phyloP scores from a whole-genome alignment of 2,113 vertebrate species.

The Aspidoscelis tigris region DNA sequence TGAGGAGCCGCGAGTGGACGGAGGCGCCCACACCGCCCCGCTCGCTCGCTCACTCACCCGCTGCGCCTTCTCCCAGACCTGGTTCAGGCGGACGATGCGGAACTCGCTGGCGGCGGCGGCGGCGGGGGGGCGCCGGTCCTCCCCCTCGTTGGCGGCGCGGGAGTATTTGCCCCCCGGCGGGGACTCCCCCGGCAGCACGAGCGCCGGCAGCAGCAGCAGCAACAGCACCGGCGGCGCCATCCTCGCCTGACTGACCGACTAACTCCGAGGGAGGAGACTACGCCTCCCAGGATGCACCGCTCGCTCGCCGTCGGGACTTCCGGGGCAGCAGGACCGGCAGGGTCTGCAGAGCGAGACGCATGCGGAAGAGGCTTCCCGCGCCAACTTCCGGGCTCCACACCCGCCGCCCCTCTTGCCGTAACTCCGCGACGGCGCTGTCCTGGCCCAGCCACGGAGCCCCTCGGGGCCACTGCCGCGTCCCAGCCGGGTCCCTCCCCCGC shows the following conservation, averaged over 20 bases:
- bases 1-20: too few species aligned
- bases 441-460: too few species aligned
- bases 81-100: not conserved
- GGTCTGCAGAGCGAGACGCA: too few species aligned
- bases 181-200: too few species aligned
- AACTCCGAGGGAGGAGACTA: not conserved
- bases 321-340: too few species aligned
- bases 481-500: too few species aligned
- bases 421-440: too few species aligned
- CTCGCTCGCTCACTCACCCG: not conserved
- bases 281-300: not conserved
- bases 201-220: not conserved
- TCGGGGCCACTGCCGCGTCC: too few species aligned
- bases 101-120: not conserved
- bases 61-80: constrained; percentile 11
- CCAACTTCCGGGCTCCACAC: too few species aligned
- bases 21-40: not conserved
- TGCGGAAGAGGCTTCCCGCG: too few species aligned
- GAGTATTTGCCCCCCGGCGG: not conserved
- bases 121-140: not conserved
- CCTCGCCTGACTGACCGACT: not conserved
- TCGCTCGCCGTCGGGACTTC: not conserved
- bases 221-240: not conserved
- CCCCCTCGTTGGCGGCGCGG: constrained; percentile 7
- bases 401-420: too few species aligned